Evolutionary conservation across 2,888 invertebrate genomes (phyloP).

Genomic region (Thecocarcelia acutangulata): DNA sequence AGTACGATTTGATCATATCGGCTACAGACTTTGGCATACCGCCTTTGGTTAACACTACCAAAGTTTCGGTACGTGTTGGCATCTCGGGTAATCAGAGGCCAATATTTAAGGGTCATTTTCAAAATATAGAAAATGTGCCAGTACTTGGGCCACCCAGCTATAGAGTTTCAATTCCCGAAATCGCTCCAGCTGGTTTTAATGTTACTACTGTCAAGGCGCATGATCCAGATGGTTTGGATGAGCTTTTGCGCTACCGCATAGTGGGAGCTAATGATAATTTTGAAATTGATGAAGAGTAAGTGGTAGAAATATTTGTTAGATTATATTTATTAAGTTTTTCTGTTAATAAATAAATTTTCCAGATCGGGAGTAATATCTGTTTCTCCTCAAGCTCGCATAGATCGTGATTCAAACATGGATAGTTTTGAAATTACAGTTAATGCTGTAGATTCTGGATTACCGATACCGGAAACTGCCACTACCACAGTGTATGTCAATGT

Average conservation of each 20-base stretch:
- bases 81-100: conserved; percentile 91
- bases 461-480: conserved; percentile 89
- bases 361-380: conserved; percentile 88
- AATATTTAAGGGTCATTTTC: conserved; percentile 88
- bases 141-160: conserved; percentile 87
- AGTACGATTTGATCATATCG: conserved; percentile 86
- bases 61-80: conserved; percentile 87
- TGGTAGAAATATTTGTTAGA: neutral
- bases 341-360: conserved; percentile 44
- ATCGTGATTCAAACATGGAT: conserved; percentile 86
- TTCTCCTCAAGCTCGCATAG: conserved; percentile 87
- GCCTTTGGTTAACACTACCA: conserved; percentile 85
- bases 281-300: conserved; percentile 87
- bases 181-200: conserved; percentile 86
- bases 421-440: conserved; percentile 87
- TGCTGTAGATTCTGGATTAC: conserved; percentile 88
- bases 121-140: conserved; percentile 83
- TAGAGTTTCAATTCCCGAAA: conserved; percentile 87
- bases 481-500: conserved; percentile 88
- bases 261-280: conserved; percentile 91
- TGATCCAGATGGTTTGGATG: conserved; percentile 90
- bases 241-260: conserved; percentile 86
- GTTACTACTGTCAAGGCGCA: conserved; percentile 88
- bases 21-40: conserved; percentile 89
- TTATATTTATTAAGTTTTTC: neutral